phyloP scores from a whole-genome alignment of 2,888 invertebrate species.

The Synergus laeviventris region DNA sequence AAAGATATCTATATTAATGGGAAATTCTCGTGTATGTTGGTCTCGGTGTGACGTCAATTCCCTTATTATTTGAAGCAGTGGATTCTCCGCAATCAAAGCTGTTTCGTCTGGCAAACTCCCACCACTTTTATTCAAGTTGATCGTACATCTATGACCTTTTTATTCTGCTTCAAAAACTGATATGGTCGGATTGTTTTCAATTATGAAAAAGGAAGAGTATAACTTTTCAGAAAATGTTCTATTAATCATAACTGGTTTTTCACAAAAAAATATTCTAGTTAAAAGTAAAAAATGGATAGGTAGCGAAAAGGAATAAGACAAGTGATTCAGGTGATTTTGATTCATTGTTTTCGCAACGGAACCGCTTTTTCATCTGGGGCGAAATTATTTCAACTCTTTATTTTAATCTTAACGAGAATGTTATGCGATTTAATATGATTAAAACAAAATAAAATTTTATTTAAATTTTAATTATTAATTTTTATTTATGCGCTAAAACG shows the following conservation, averaged over 20 bases:
- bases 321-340: background rate
- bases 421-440: no score
- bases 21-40: slow-evolving; percentile 26
- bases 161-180: background rate
- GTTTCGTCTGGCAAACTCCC: background rate
- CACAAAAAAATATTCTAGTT: background rate
- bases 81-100: slow-evolving; percentile 19
- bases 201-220: background rate
- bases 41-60: background rate
- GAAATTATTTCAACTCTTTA: no score
- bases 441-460: no score
- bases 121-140: slow-evolving; percentile 1
- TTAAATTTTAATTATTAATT: no score
- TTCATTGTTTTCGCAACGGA: no score
- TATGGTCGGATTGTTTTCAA: background rate
- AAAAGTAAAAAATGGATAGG: background rate
- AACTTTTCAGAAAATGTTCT: background rate
- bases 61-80: slow-evolving; percentile 18
- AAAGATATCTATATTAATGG: slow-evolving; percentile 30
- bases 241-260: background rate
- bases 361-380: no score
- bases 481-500: no score
- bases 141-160: background rate
- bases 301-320: background rate
- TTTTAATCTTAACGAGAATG: no score